Percentiles rank a stretch among this genome's conserved stretches.
These are phyloP conservation scores for Sebastes elongatus DNA, from an alignment of 2,797 vertebrate species.

Conservation along the genomic window DNA sequence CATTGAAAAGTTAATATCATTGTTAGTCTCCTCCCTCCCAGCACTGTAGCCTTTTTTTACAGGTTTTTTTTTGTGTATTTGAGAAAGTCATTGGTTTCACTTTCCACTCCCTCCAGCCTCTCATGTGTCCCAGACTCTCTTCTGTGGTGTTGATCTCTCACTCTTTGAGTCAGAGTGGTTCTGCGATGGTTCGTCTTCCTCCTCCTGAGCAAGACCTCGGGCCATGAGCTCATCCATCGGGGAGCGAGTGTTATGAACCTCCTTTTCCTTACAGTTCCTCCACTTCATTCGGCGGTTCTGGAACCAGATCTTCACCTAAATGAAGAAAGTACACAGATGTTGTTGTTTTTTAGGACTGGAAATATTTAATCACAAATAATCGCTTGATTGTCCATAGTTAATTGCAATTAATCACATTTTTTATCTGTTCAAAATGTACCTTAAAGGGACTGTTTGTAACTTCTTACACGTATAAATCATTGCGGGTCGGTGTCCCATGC, in stretches of 20 bases:
- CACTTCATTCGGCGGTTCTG: conserved; percentile 99
- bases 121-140: conserved; percentile 48
- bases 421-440: too few species aligned
- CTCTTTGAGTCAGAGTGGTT: conserved; percentile 27
- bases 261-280: conserved; percentile 97
- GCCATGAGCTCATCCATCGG: conserved; percentile 85
- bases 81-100: conserved; percentile 25
- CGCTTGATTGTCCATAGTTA: too few species aligned
- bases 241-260: conserved; percentile 86
- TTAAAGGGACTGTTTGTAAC: too few species aligned
- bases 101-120: neutral
- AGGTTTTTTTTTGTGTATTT: neutral
- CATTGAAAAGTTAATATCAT: conserved; percentile 11
- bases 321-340: too few species aligned
- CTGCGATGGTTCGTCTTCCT: conserved; percentile 35
- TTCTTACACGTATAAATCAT: too few species aligned
- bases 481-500: too few species aligned
- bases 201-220: conserved; percentile 62
- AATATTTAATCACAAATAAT: too few species aligned
- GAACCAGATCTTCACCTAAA: conserved; percentile 98
- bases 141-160: conserved; percentile 44
- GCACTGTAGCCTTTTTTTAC: conserved; percentile 2
- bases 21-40: conserved; percentile 35
- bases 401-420: too few species aligned
- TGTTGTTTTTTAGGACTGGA: too few species aligned